phyloP scores from a whole-genome alignment of 2,888 invertebrate genomes.

The Lamellibrachia columna region DNA sequence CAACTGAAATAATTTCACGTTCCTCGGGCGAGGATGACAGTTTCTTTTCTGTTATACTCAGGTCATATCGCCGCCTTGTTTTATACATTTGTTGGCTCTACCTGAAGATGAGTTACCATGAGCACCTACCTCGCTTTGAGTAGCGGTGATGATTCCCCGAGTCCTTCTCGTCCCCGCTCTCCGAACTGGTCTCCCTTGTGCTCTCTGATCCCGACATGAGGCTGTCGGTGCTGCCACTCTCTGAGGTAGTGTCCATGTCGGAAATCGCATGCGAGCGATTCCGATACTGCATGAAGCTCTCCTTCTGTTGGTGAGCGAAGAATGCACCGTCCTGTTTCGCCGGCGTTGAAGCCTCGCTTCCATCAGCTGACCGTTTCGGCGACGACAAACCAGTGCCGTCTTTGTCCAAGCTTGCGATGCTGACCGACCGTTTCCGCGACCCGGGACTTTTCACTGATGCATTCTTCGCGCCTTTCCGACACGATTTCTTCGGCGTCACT shows the following conservation, averaged over 20 bases:
- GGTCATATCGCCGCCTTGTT: not conserved
- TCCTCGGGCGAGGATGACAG: not conserved
- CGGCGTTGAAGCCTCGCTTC: not conserved
- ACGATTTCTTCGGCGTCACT: not conserved
- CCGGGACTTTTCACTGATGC: not conserved
- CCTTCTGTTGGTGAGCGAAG: slow-evolving; percentile 44
- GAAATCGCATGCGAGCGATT: slow-evolving; percentile 52
- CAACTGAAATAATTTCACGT: not conserved
- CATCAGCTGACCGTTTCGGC: not conserved
- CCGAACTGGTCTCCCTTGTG: slow-evolving; percentile 29
- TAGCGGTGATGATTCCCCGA: slow-evolving; percentile 27
- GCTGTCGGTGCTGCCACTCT: slow-evolving; percentile 58
- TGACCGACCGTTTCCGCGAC: not conserved
- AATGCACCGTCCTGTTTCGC: not conserved
- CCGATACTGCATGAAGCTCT: slow-evolving; percentile 69
- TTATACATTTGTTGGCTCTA: not conserved
- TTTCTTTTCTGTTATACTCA: not conserved
- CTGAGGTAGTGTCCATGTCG: slow-evolving; percentile 59
- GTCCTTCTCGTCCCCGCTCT: slow-evolving; percentile 32
- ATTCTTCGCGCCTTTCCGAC: not conserved
- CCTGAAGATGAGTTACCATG: not conserved
- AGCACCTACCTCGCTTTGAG: slow-evolving; percentile 34
- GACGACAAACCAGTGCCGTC: not conserved
- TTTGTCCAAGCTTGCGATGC: not conserved
- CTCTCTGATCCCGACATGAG: slow-evolving; percentile 48